phyloP scores from a whole-genome alignment of 2,113 vertebrate species.

The Myrmecobius fasciatus region DNA sequence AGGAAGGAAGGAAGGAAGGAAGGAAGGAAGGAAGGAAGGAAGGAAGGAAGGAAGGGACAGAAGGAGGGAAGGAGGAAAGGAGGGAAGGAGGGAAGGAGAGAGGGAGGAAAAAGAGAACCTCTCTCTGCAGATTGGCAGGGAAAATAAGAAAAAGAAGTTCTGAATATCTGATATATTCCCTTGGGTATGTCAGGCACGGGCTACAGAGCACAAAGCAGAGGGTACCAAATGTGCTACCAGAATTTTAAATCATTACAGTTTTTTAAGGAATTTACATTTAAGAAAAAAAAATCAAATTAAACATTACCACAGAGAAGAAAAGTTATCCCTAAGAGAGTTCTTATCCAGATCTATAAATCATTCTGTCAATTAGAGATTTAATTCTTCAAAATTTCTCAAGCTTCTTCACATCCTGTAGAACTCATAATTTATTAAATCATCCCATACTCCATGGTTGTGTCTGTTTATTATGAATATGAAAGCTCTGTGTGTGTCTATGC shows the following conservation, averaged over 20 bases:
- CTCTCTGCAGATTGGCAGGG: neutral
- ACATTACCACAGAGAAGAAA: conserved; percentile 33
- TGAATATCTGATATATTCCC: neutral
- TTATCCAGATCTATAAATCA: conserved; percentile 16
- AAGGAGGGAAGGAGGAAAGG: too few relatives aligned
- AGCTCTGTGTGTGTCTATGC: neutral
- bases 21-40: too few relatives aligned
- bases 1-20: too few relatives aligned
- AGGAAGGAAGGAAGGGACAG: too few relatives aligned
- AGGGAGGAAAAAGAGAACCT: neutral
- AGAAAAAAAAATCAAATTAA: conserved; percentile 6
- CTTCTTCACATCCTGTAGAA: neutral
- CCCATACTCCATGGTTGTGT: neutral
- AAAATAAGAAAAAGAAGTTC: neutral
- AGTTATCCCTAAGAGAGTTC: neutral
- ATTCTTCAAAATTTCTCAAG: neutral
- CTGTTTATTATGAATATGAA: neutral
- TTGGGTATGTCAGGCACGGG: conserved; percentile 27
- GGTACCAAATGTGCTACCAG: conserved; percentile 22
- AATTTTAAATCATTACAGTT: neutral
- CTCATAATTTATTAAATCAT: neutral
- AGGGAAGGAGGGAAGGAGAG: too few relatives aligned
- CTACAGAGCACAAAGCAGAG: neutral
- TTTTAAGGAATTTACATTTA: neutral
- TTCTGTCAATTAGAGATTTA: neutral